Conservation (phyloP, 2,888 invertebrate genomes). For the Drosophila anceps region DNA sequence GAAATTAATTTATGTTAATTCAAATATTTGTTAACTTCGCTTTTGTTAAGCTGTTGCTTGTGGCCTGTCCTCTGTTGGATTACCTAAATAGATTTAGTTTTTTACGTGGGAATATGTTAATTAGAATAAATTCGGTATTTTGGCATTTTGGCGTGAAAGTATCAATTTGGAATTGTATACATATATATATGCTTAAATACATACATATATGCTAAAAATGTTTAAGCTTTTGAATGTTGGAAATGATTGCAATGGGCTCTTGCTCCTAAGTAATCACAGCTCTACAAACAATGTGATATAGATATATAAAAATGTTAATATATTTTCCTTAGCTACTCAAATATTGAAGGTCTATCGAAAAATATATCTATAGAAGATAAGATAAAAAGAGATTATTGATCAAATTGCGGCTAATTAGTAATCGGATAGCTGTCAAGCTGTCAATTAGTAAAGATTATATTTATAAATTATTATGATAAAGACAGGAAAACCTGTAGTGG, state of each 20-base stretch:
- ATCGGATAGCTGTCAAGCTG: neutral
- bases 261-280: neutral
- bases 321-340: neutral
- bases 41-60: neutral
- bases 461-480: neutral
- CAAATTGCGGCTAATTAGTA: neutral
- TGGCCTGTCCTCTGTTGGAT: neutral
- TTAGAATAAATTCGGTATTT: neutral
- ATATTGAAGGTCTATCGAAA: neutral
- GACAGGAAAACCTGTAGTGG: neutral
- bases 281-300: neutral
- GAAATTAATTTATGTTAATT: constrained; percentile 35
- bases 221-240: no score
- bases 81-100: neutral
- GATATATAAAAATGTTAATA: neutral
- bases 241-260: no score
- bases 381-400: neutral
- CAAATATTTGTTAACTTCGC: constrained; percentile 2
- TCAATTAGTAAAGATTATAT: neutral
- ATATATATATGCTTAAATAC: no score
- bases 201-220: no score
- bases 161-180: neutral
- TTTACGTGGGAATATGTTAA: neutral
- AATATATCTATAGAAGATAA: neutral
- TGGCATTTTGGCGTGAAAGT: neutral